A percentile compares a stretch with the other conserved stretches of the same genome.
phyloP scores from a whole-genome alignment of 2,888 invertebrate species.

The Coleophora deauratella region DNA sequence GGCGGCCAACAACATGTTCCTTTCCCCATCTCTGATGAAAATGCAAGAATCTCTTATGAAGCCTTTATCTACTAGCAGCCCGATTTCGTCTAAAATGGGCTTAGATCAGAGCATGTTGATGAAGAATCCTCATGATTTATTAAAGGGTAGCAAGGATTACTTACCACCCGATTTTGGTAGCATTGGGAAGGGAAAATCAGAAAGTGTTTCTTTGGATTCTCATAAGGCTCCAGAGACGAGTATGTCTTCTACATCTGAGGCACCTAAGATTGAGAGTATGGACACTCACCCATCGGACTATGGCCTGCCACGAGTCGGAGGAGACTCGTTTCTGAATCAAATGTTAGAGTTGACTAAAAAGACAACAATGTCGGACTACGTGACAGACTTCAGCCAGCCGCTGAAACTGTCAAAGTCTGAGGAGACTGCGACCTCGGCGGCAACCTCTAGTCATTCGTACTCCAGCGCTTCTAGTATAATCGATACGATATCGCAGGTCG shows the following conservation, averaged over 20 bases:
- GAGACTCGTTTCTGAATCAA: conserved; percentile 66
- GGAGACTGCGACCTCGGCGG: conserved; percentile 60
- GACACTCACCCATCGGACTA: conserved; percentile 59
- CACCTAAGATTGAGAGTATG: conserved; percentile 41
- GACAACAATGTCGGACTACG: conserved; percentile 67
- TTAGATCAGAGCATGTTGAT: conserved; percentile 57
- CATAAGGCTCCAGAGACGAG: conserved; percentile 57
- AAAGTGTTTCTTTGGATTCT: conserved; percentile 50
- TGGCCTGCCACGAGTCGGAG: conserved; percentile 61
- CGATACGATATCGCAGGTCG: conserved; percentile 59
- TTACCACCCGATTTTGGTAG: conserved; percentile 71
- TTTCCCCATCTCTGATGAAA: conserved; percentile 82
- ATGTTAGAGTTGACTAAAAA: conserved; percentile 71
- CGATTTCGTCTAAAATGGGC: conserved; percentile 61
- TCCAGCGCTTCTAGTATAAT: conserved; percentile 50
- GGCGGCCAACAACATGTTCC: conserved; percentile 85
- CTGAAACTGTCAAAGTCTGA: conserved; percentile 75
- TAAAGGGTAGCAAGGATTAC: conserved; percentile 63
- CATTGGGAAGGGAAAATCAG: conserved; percentile 65
- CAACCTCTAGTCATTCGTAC: conserved; percentile 64
- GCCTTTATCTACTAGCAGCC: conserved; percentile 74
- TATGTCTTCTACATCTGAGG: conserved; percentile 67
- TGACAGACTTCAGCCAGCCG: conserved; percentile 68
- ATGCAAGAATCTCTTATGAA: conserved; percentile 79
- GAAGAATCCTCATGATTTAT: conserved; percentile 60